These are phyloP conservation scores for Chymomyza caudatula DNA, from an alignment of 2,888 invertebrate species.

Conservation along the genomic window DNA sequence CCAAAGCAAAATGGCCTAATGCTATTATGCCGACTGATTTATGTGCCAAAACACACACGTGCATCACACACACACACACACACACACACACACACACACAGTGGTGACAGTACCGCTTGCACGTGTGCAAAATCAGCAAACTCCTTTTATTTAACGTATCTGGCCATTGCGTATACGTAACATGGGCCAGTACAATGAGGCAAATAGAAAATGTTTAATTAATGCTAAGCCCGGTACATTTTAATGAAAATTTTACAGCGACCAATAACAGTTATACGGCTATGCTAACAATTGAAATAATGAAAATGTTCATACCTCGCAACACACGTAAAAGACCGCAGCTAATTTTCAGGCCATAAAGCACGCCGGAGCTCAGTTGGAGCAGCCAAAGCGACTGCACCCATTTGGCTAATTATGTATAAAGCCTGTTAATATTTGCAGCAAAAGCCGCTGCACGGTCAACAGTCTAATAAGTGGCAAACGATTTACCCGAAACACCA, in stretches of 20 bases:
- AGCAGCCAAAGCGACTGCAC: background rate
- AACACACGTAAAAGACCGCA: conserved; percentile 1
- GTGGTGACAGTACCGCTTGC: conserved; percentile 39
- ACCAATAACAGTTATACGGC: background rate
- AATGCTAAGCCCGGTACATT: conserved; percentile 24
- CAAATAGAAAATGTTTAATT: conserved; percentile 33
- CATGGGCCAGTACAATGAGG: background rate
- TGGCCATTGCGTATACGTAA: conserved; percentile 38
- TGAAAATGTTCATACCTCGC: conserved; percentile 24
- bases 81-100: conserved; percentile 4
- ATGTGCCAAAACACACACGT: conserved; percentile 39
- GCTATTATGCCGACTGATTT: conserved; percentile 49
- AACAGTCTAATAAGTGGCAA: background rate
- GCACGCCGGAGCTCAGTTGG: background rate
- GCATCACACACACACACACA: background rate
- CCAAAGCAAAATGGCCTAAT: conserved; percentile 59
- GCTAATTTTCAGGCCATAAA: background rate
- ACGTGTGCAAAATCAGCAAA: conserved; percentile 31
- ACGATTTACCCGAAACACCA: background rate
- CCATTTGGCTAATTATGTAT: conserved; percentile 37
- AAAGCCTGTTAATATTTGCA: conserved; percentile 16
- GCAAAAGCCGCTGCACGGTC: background rate
- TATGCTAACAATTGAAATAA: conserved; percentile 18
- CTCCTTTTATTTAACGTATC: conserved; percentile 42
- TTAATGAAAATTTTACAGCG: conserved; percentile 26